Percentiles rank a stretch among this genome's conserved stretches.
Conservation (phyloP, 2,888 invertebrate genomes). For the Pristionchus japonicus region DNA sequence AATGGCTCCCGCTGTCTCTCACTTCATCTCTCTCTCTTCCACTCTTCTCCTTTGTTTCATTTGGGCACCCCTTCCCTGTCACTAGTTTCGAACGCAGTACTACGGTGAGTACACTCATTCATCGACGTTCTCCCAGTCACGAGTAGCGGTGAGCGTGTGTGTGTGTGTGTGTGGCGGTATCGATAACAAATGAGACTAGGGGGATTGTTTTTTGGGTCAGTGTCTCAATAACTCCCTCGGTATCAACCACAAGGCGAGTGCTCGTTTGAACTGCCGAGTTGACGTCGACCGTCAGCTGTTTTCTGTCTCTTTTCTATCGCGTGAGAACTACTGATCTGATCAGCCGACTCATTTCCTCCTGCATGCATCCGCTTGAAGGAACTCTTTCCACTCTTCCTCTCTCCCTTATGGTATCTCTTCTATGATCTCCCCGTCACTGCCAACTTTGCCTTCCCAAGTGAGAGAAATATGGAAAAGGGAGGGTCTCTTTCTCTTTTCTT, state of each 20-base stretch:
- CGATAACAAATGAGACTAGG: constrained; percentile 21
- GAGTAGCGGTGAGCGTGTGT: not conserved
- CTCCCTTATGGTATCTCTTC: not conserved
- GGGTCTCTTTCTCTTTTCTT: not conserved
- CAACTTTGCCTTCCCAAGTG: constrained; percentile 3
- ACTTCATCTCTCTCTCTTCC: not conserved
- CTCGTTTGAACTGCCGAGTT: constrained; percentile 20
- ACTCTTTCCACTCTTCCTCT: not conserved
- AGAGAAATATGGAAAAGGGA: not conserved
- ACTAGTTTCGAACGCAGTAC: constrained; percentile 1
- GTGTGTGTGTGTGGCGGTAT: not conserved
- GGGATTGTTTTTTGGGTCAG: constrained; percentile 3
- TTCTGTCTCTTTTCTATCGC: not conserved
- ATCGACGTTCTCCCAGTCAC: not conserved
- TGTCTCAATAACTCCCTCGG: constrained; percentile 1
- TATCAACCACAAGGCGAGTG: constrained; percentile 22
- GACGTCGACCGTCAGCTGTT: constrained; percentile 21
- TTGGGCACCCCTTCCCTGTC: not conserved
- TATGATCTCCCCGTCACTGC: not conserved
- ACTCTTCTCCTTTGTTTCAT: not conserved
- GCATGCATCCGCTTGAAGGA: not conserved
- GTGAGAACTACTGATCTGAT: constrained; percentile 19
- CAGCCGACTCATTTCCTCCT: not conserved
- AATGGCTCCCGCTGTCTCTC: constrained; percentile 22
- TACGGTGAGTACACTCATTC: not conserved